Conservation (phyloP, 2,797 vertebrate species). For the Heterohyrax brucei region DNA sequence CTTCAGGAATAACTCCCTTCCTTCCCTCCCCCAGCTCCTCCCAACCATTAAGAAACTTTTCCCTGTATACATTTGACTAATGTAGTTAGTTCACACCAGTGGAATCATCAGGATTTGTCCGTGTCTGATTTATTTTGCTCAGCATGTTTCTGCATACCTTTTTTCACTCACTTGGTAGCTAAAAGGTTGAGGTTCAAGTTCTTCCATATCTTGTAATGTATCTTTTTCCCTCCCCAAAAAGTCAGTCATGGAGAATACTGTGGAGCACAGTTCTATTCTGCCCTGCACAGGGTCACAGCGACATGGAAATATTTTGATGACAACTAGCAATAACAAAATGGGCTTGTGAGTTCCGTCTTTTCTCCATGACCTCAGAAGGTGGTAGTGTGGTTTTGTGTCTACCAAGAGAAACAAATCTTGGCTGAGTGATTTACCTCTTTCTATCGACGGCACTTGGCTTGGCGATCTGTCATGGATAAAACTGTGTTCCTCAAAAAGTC, state of each 20-base stretch:
- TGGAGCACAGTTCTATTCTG: too few relatives aligned
- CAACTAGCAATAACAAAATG: too few relatives aligned
- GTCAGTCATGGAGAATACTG: not conserved
- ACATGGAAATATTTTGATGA: too few relatives aligned
- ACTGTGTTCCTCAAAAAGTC: too few relatives aligned
- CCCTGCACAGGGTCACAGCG: too few relatives aligned
- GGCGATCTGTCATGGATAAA: too few relatives aligned
- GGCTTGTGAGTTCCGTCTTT: not conserved
- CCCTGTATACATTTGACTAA: not conserved
- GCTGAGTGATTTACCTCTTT: not conserved
- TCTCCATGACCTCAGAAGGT: not conserved
- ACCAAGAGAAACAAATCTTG: not conserved
- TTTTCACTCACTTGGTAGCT: not conserved
- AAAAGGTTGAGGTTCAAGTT: not conserved
- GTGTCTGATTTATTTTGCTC: not conserved
- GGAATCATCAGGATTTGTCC: not conserved
- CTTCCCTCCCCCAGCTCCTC: not conserved
- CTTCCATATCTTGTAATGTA: not conserved
- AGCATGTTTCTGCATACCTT: not conserved
- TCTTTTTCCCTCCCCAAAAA: not conserved
- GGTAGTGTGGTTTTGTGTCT: not conserved
- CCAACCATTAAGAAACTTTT: not conserved
- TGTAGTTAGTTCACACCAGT: not conserved
- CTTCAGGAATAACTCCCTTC: not conserved
- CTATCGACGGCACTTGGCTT: too few relatives aligned